Base-by-base conservation (phyloP, 2,797 vertebrate genomes). In the Pseudocheirus occidentalis region DNA sequence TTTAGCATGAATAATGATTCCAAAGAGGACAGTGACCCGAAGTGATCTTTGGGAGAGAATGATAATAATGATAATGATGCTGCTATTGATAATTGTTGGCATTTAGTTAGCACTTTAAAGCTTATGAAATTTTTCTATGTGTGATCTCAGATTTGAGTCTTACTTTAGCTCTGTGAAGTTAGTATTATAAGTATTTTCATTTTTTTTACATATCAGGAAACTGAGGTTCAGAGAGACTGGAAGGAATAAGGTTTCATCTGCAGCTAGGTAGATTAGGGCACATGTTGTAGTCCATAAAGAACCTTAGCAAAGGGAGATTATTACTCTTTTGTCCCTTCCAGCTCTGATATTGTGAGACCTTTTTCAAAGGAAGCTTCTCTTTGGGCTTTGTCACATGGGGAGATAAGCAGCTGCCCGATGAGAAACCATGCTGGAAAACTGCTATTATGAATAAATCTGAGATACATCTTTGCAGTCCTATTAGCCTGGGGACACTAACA, bases 391-490 rank as follows among this genome's bases (percentile, higher is more conserved):
- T 96, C 55, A n/a, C 46, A 24, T 52, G 27, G 92, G 46, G 3
- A 96, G 97, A 98, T 98, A 97, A 98, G 94, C 95, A 92, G 66
- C 95, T 95, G 96, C 73, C 91, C 92, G 3, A 28, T 54, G 89
- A 46, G 93, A 96, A 91, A 97, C 55, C 0, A 81, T 1, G 11
- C 40, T 56, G 90, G 57, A 90, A 81, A 95, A 91, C 93, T 73
- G 94, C 97, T 40, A 29, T 5, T 31, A 95, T 50, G 40, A 57
- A 28, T 0, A 54, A 58, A 56, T 91, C 96, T 54, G 95, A 95
- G 96, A 95, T 52, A 54, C 3, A 16, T 1, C 73, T 92, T 56
- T 95, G n/a, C 52, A 40, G 58, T 58, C 53, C 55, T 95, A 10
- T 29, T 55, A 13, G 62, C 40, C 55, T 55, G 59, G 55, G 1